Evolutionary conservation across 1,140 invertebrate genomes (phyloP), one percentile per base, ranked within the genome.

Genomic region (Drosophila rufa): DNA sequence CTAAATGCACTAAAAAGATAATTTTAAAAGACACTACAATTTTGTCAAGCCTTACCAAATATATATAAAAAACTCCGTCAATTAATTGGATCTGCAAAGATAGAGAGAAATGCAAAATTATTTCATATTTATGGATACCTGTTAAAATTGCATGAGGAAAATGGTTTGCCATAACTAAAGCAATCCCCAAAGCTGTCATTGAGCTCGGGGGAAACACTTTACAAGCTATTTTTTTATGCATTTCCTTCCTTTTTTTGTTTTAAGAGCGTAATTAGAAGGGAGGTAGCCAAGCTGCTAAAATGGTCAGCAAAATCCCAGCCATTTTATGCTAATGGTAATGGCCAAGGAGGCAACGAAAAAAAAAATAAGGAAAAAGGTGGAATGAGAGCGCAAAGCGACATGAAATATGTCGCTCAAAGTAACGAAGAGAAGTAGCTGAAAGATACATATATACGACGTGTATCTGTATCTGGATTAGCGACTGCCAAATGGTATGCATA

Each of bases 241-340:
- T 83, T 83, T 74, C 38, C 53, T 22, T 48, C 15, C 30, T 27
- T 25, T 22, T 38, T 73, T 73, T 73, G 46, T 60, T 87, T 87
- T 61, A 80, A 74, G 68, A 77, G 67, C 67, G 73, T 86, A 86
- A 86, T 87, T 86, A 82, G 59, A 67, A 53, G 78, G 69, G 17
- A 57, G 50, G 73, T 57, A 55, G 53, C 19, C 40, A 22, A 36
- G 69, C 73, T 55, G 27, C 55, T 40, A 77, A 69, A 66, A 67
- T 67, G 61, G 58, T 38, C 65, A 60, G 42, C 47, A 46, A 68
- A 79, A 70, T 43, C 55, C n/a, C 79, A 80, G 51, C 55, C 51
- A 74, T 83, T 86, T 83, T 77, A 89, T 73, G 83, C 76, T 86
- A 86, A 86, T 86, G 84, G 67, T 83, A 86, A 86, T 86, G 80